Conservation (phyloP, 2,113 vertebrate species). For the Psettodes erumei region DNA sequence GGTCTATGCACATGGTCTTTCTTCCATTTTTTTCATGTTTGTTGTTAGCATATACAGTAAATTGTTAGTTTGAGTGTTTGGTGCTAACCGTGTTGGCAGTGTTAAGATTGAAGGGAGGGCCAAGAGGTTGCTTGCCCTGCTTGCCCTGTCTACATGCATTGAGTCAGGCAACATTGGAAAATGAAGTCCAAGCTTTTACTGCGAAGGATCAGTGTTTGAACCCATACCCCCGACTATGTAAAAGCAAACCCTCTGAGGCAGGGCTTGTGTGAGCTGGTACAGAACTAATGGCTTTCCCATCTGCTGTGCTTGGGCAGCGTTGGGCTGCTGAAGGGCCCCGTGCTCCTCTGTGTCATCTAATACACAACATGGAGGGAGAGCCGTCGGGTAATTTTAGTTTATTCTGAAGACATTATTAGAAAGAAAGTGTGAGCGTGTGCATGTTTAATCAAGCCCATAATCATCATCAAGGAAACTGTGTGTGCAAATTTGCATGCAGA, state of each 20-base stretch:
- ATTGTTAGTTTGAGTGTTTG: not conserved
- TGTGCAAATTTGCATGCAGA: slow-evolving; percentile 28
- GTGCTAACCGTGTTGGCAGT: not conserved
- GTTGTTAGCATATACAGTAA: not conserved
- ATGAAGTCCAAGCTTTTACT: slow-evolving; percentile 28
- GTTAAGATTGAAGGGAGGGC: not conserved
- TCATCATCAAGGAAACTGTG: not conserved
- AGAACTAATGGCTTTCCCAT: slow-evolving; percentile 57
- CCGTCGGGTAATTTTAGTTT: slow-evolving; percentile 34
- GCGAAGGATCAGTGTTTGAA: slow-evolving; percentile 35
- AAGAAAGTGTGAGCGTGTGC: not conserved
- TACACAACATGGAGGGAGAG: slow-evolving; percentile 40
- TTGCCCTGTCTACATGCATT: not conserved
- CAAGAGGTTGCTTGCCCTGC: not conserved
- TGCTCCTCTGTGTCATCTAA: slow-evolving; percentile 51
- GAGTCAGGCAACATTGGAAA: not conserved
- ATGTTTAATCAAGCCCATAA: not conserved
- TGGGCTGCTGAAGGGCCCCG: not conserved
- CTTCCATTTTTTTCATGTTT: not conserved
- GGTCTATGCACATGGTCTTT: not conserved
- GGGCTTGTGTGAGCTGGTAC: slow-evolving; percentile 8
- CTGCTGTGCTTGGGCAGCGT: slow-evolving; percentile 46
- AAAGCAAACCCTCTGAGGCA: slow-evolving; percentile 33
- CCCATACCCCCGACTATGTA: slow-evolving; percentile 10
- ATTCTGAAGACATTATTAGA: slow-evolving; percentile 11